A percentile compares a stretch with the other conserved stretches of the same genome.
These are phyloP conservation scores for Dolichallabes microphthalmus DNA, from an alignment of 2,113 vertebrate genomes.

Conservation along the genomic window DNA sequence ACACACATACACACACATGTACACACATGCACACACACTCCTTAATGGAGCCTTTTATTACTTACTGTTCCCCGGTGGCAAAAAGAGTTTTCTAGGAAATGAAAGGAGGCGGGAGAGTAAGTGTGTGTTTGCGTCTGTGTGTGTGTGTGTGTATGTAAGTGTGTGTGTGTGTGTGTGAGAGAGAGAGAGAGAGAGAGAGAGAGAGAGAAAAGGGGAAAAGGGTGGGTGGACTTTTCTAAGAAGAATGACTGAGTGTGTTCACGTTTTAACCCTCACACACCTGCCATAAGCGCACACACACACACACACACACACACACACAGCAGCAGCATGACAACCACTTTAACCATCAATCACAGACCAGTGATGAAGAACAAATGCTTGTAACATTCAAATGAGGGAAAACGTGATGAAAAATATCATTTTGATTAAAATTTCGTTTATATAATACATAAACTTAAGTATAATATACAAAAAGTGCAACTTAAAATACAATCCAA, in stretches of 20 bases:
- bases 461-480: too few species aligned
- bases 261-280: constrained; percentile 17
- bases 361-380: neutral
- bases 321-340: neutral
- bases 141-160: neutral
- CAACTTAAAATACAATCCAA: neutral
- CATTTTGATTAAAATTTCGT: neutral
- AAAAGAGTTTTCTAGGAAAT: constrained; percentile 51
- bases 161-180: constrained; percentile 17
- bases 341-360: neutral
- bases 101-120: constrained; percentile 3
- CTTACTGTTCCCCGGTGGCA: constrained; percentile 6
- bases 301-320: constrained; percentile 1
- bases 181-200: neutral
- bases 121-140: constrained; percentile 8
- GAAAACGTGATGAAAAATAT: neutral
- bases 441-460: neutral
- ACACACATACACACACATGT: neutral
- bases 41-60: constrained; percentile 15
- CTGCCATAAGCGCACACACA: constrained; percentile 14
- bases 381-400: neutral
- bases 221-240: constrained; percentile 4
- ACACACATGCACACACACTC: neutral
- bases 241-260: constrained; percentile 9
- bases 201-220: neutral